Percentiles rank a stretch among this genome's conserved stretches.
Conservation (phyloP, 2,888 invertebrate species). For the Spodoptera littoralis region DNA sequence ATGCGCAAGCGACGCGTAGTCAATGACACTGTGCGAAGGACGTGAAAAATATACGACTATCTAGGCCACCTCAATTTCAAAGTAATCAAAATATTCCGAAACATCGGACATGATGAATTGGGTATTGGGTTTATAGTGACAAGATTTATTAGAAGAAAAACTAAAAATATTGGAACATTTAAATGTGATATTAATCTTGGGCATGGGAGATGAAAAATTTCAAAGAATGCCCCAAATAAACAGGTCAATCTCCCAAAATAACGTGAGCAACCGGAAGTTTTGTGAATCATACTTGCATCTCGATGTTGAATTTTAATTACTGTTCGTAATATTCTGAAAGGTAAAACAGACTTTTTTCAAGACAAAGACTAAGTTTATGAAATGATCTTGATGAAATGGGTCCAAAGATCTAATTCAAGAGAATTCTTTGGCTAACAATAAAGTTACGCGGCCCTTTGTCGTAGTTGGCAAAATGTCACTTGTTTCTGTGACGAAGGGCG, state of each 20-base stretch:
- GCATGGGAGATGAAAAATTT: conserved; percentile 61
- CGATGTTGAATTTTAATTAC: conserved; percentile 59
- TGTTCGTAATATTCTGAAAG: conserved; percentile 38
- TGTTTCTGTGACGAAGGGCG: conserved; percentile 57
- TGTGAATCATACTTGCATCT: conserved; percentile 74
- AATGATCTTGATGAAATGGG: conserved; percentile 12
- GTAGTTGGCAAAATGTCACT: conserved; percentile 52
- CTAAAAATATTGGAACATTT: conserved; percentile 54
- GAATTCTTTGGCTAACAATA: conserved; percentile 15
- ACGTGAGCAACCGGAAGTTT: conserved; percentile 70
- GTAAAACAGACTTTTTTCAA: conserved; percentile 11
- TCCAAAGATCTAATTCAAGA: conserved; percentile 21
- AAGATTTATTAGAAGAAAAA: conserved; percentile 59
- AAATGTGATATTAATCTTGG: conserved; percentile 63
- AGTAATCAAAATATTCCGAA: conserved; percentile 50
- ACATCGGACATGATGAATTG: conserved; percentile 55
- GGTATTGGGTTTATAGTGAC: conserved; percentile 46
- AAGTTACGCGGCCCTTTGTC: conserved; percentile 37
- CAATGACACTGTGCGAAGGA: conserved; percentile 70
- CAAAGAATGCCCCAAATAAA: conserved; percentile 70
- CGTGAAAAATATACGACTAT: conserved; percentile 52
- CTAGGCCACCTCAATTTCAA: conserved; percentile 60
- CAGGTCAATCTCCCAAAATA: conserved; percentile 76
- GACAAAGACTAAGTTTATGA: conserved; percentile 16
- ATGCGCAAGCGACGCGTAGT: conserved; percentile 64